Base-by-base conservation (phyloP, 2,797 vertebrate genomes). In the Cossypha polioptera region DNA sequence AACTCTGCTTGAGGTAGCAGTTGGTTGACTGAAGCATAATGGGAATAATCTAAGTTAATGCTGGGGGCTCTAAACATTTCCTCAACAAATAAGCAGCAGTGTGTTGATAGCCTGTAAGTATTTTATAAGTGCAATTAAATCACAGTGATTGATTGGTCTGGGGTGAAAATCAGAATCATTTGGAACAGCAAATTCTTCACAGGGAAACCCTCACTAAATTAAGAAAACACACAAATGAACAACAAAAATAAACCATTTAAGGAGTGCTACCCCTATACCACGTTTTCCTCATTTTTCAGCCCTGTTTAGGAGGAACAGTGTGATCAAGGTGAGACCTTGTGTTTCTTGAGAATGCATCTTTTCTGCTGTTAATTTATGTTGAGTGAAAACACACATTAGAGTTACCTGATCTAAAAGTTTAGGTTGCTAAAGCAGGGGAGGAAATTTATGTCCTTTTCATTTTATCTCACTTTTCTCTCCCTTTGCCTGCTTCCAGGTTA, bases 61-160 rank as follows among this genome's bases (percentile, higher is more conserved):
- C 68, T 47, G 69, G 89, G 81, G 76, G 42, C 88, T 96, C 50
- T 76, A 95, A 94, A 91, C 55, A 73, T 87, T 94, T 95, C 87
- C 92, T 96, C 69, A 68, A 53, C 94, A 90, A 91, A 96, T 95
- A 91, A 96, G 83, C 92, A 96, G 68, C 92, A 95, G 48, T 1
- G 11, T 94, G 82, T 84, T 95, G 94, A 94, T 91, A 96, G 89
- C 84, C 93, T 86, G 11, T 95, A 86, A 93, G 73, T 95, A 95
- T 85, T 96, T 96, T 97, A 88, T 94, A 96, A 95, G 84, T 92
- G 94, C 94, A 97, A 79, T 95, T 96, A 92, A 95, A 97, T 81
- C 89, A 96, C 78, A 80, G 13, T 92, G 94, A 97, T 92, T 96
- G 95, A 96, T 89, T 91, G 93, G 68, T 29, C 59, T 68, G 67